Evolutionary conservation across 2,797 vertebrate species (phyloP), one percentile per base, ranked within the genome.

Genomic region (Sebastes hubbsi): DNA sequence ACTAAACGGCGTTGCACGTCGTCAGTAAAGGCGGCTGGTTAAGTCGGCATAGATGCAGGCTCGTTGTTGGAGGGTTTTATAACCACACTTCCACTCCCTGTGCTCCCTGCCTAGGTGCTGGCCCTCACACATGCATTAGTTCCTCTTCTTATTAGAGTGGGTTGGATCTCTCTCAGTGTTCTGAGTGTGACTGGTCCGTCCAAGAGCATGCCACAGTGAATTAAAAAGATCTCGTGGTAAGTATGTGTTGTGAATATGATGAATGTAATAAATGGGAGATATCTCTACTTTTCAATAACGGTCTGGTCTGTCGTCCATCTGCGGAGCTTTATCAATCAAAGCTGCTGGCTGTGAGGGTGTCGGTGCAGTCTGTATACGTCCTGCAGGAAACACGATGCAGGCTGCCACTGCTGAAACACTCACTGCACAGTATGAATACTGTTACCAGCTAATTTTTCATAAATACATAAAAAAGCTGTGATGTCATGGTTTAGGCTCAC

Each of bases 281-380:
- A 11, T 66, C 12, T 36, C 24, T 22, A 36, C 14, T 64, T 67
- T 59, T 77, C 67, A 18, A 27, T 72, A 49, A 68, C 59, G 75
- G 29, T 58, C 34, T 66, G 11, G 22, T 52, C 30, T 42, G 72
- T 73, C 36, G 63, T 65, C 61, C 52, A 54, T 49, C 36, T 32
- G 68, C 20, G 22, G 69, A 59, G 71, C 72, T 79, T n/a, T n/a
- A 87, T 85, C 84, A 87, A 58, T 87, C 86, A 70, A 64, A 75
- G 24, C 18, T 9, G 29, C 34, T 27, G 71, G 6, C 34, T 60
- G 11, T 58, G 11, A 56, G 42, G 27, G 25, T 10, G 36, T 36
- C 36, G 4, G 9, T 22, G 52, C 52, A 54, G 16, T 25, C 49
- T 18, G 29, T 7, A 14, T 1, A 12, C 4, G 12, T 46, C 22